These are phyloP conservation scores for Plodia interpunctella DNA, from an alignment of 1,140 invertebrate genomes.

Conservation along the genomic window DNA sequence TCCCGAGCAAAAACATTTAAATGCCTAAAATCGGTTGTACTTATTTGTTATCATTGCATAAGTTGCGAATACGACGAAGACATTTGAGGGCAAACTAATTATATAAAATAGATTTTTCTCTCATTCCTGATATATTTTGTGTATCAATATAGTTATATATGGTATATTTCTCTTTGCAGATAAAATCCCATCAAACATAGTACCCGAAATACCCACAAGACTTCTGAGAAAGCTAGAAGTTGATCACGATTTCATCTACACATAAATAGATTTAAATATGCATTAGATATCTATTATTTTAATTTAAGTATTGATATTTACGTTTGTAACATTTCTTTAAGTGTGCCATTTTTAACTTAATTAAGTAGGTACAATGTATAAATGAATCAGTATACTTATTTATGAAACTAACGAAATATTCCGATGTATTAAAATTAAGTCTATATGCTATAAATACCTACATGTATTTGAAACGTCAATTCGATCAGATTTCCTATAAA, in stretches of 20 bases:
- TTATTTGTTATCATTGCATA: too few relatives aligned
- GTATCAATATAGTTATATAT: too few relatives aligned
- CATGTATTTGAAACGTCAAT: too few relatives aligned
- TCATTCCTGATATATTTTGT: too few relatives aligned
- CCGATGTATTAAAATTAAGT: too few relatives aligned
- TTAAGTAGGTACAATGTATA: not conserved
- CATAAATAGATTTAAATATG: conserved; percentile 23
- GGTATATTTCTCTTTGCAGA: conserved; percentile 82
- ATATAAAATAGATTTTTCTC: too few relatives aligned
- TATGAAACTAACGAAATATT: not conserved
- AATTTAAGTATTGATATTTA: not conserved
- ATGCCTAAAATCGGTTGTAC: too few relatives aligned
- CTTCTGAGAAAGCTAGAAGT: conserved; percentile 83
- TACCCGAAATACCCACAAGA: conserved; percentile 84
- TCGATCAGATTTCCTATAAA: too few relatives aligned
- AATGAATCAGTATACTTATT: not conserved
- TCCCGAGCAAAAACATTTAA: too few relatives aligned
- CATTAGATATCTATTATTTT: conserved; percentile 8
- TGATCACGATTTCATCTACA: conserved; percentile 68
- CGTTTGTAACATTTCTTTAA: not conserved
- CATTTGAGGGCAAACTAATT: too few relatives aligned
- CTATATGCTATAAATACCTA: too few relatives aligned
- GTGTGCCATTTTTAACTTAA: not conserved
- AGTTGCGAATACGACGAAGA: too few relatives aligned
- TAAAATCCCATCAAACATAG: conserved; percentile 88